phyloP scores from a whole-genome alignment of 2,113 vertebrate species.

The Romanogobio albipinnatus region DNA sequence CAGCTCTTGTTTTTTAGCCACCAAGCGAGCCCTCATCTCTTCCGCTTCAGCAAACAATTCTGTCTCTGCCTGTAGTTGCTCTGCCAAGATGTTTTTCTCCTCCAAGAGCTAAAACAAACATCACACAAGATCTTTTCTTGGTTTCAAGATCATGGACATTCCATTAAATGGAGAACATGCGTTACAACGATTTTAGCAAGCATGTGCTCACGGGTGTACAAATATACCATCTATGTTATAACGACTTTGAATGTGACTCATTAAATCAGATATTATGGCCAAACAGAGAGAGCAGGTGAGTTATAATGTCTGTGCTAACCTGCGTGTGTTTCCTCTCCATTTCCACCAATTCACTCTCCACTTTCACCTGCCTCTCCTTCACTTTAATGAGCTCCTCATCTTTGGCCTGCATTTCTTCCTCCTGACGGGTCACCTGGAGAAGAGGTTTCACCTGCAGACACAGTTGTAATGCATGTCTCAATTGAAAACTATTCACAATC shows the following conservation, averaged over 20 bases:
- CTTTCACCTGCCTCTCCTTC: slow-evolving; percentile 94
- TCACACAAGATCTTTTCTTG: background rate
- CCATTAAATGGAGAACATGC: background rate
- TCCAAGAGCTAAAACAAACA: slow-evolving; percentile 80
- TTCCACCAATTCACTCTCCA: slow-evolving; percentile 92
- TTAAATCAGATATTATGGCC: background rate
- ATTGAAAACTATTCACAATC: background rate
- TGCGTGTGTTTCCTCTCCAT: slow-evolving; percentile 97
- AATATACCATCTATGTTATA: background rate
- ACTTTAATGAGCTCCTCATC: slow-evolving; percentile 96
- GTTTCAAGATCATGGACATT: background rate
- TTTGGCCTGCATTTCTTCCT: slow-evolving; percentile 96
- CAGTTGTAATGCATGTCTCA: background rate
- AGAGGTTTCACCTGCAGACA: slow-evolving; percentile 92
- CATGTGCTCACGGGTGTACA: background rate
- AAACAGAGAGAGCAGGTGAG: background rate
- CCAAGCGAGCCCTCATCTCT: slow-evolving; percentile 95
- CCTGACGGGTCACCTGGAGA: slow-evolving; percentile 95
- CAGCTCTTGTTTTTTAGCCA: slow-evolving; percentile 93
- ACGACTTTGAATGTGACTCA: background rate
- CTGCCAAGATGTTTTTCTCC: slow-evolving; percentile 97
- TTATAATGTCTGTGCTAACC: slow-evolving; percentile 71
- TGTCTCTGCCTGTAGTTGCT: slow-evolving; percentile 95
- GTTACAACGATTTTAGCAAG: background rate
- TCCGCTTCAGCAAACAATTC: slow-evolving; percentile 97